A percentile compares a stretch with the other conserved stretches of the same genome.
Evolutionary conservation across 2,113 vertebrate genomes (phyloP).

Genomic region (Entosphenus tridentatus): DNA sequence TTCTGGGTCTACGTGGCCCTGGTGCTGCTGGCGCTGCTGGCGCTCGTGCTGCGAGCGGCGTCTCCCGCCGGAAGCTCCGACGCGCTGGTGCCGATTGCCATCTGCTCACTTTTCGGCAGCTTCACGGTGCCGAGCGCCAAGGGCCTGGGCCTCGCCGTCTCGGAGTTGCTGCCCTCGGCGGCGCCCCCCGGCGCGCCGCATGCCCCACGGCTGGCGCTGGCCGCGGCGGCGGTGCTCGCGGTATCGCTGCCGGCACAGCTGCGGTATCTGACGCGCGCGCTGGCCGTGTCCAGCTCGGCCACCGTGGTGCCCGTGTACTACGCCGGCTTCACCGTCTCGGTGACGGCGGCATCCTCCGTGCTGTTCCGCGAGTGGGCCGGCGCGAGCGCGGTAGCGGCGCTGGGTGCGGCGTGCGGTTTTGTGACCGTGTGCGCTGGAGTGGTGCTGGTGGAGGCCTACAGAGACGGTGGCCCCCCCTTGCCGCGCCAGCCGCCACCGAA

Average conservation of each 20-base stretch:
- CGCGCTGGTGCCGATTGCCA: slow-evolving; percentile 76
- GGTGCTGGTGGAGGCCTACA: slow-evolving; percentile 56
- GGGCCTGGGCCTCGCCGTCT: slow-evolving; percentile 62
- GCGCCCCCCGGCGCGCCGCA: slow-evolving; percentile 27
- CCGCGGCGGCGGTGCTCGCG: slow-evolving; percentile 42
- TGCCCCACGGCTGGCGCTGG: slow-evolving; percentile 41
- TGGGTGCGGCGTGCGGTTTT: slow-evolving; percentile 63
- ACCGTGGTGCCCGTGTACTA: slow-evolving; percentile 83
- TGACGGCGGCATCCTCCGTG: slow-evolving; percentile 57
- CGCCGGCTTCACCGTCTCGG: slow-evolving; percentile 58
- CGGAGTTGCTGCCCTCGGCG: slow-evolving; percentile 33
- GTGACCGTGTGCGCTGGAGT: slow-evolving; percentile 57
- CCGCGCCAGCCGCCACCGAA: too few species aligned
- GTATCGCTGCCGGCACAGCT: slow-evolving; percentile 76
- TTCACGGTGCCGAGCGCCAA: slow-evolving; percentile 90
- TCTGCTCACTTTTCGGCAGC: slow-evolving; percentile 75
- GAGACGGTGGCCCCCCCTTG: slow-evolving; percentile 19
- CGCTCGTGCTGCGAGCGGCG: slow-evolving; percentile 61
- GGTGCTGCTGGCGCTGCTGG: slow-evolving; percentile 46
- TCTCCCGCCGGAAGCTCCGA: slow-evolving; percentile 54
- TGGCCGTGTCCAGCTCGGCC: slow-evolving; percentile 62
- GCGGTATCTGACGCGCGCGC: slow-evolving; percentile 71
- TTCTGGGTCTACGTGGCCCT: slow-evolving; percentile 45
- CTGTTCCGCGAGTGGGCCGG: slow-evolving; percentile 76
- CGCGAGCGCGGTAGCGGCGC: slow-evolving; percentile 39